A percentile compares a stretch with the other conserved stretches of the same genome.
Conservation (phyloP, 2,888 invertebrate species). For the Leucozona laternaria region DNA sequence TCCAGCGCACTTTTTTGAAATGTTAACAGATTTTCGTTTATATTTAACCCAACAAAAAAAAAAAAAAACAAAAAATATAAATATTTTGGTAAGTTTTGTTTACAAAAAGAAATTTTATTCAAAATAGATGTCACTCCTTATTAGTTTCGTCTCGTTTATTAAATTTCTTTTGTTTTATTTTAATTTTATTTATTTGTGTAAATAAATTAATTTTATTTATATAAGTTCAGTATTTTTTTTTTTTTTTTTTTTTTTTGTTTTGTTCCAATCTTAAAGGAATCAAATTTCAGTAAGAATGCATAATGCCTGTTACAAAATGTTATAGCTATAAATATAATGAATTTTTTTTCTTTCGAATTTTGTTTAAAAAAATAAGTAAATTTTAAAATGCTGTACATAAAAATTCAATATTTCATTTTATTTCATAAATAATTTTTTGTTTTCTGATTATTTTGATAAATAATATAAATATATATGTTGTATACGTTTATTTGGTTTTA, state of each 20-base stretch:
- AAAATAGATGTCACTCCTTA: conserved; percentile 64
- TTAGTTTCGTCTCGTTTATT: conserved; percentile 58
- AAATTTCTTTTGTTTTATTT: conserved; percentile 29
- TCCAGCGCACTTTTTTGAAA: conserved; percentile 68
- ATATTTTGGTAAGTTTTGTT: conserved; percentile 73
- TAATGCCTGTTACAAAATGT: conserved; percentile 75
- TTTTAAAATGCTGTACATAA: conserved; percentile 69
- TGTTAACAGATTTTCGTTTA: conserved; percentile 65
- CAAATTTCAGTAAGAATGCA: conserved; percentile 74
- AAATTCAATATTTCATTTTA: conserved; percentile 35
- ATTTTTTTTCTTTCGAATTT: conserved; percentile 78
- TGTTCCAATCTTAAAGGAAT: conserved; percentile 48
- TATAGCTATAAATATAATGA: conserved; percentile 64
- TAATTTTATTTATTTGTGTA: conserved; percentile 48
- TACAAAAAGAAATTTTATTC: conserved; percentile 5
- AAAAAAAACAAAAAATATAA: conserved; percentile 34
- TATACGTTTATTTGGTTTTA: conserved; percentile 67
- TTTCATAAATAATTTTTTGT: conserved; percentile 35
- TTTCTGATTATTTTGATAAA: conserved; percentile 45
- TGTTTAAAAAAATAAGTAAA: conserved; percentile 73
- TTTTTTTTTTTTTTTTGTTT: conserved; percentile 10
- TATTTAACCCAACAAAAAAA: conserved; percentile 53
- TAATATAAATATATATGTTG: conserved; percentile 64
- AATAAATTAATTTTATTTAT: conserved; percentile 55
- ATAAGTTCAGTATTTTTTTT: conserved; percentile 12